Evolutionary conservation across 2,888 invertebrate genomes (phyloP), one percentile per base, ranked within the genome.

Genomic region (Andrena marginata): DNA sequence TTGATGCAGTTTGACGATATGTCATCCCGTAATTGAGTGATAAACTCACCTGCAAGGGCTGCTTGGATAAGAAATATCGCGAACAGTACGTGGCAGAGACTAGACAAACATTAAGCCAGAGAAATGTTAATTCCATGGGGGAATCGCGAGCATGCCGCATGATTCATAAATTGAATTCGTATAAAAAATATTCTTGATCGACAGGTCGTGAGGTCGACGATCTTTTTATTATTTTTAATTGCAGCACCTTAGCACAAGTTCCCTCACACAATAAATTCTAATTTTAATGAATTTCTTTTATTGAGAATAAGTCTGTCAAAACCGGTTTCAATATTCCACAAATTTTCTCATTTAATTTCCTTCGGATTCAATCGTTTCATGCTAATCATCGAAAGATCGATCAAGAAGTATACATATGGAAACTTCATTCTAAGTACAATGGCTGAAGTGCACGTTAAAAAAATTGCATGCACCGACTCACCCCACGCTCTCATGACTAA

Each of bases 121-220:
- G 29, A 51, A 54, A 33, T 48, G 13, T 68, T n/a, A 26, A 64
- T 56, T 54, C 10, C 35, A 51, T 71, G 65, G 71, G 77, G 80
- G 75, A 72, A 79, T 77, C 80, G 77, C 76, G 82, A 85, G 87
- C 87, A 89, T 85, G 83, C 75, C 69, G 89, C 88, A 88, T 87
- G 89, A 77, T 69, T 77, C 70, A 71, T 70, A 72, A 62, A 31
- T 62, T 26, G 26, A 74, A 64, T 59, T 76, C 64, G 35, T 64
- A 54, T 29, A 29, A 42, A 63, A 63, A 63, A 29, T 70, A 73
- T 68, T 79, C 77, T 85, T 75, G 75, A 80, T 82, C 74, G 81
- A 68, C 48, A 64, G 13, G 31, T 85, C 75, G 73, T 64, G 63
- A 56, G 80, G 49, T 69, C 31, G 29, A 31, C 1, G 23, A 23